phyloP scores from a whole-genome alignment of 2,797 vertebrate genomes.

The Hemibagrus guttatus region DNA sequence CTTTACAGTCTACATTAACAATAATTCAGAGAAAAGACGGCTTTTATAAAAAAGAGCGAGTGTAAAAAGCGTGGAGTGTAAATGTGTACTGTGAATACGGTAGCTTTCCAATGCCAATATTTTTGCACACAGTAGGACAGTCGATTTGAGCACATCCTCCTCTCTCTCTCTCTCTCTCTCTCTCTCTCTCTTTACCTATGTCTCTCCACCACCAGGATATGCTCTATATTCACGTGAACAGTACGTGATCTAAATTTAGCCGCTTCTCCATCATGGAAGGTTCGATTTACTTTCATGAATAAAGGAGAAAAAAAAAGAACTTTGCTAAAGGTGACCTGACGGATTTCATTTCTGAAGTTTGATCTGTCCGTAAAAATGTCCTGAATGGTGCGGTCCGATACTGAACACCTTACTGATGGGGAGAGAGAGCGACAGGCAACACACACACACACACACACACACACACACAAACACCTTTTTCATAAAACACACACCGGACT shows the following conservation, averaged over 20 bases:
- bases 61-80: neutral
- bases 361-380: conserved; percentile 76
- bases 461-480: neutral
- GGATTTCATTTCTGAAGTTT: conserved; percentile 80
- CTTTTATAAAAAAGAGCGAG: neutral
- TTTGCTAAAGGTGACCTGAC: conserved; percentile 78
- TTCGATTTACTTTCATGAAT: conserved; percentile 75
- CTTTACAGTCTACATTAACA: neutral
- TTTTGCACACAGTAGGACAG: neutral
- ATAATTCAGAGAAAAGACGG: neutral
- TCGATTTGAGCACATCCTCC: neutral
- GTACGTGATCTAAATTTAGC: conserved; percentile 75
- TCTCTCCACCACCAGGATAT: conserved; percentile 26
- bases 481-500: neutral
- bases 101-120: neutral
- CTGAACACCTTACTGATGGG: conserved; percentile 53
- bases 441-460: neutral
- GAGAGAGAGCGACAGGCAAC: conserved; percentile 22
- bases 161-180: neutral
- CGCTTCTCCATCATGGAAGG: conserved; percentile 68
- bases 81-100: neutral
- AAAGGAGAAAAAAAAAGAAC: conserved; percentile 61
- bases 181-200: neutral
- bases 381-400: conserved; percentile 70
- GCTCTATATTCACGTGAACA: conserved; percentile 39